Conservation (phyloP, 2,888 invertebrate genomes). For the Eubasilissa splendida region DNA sequence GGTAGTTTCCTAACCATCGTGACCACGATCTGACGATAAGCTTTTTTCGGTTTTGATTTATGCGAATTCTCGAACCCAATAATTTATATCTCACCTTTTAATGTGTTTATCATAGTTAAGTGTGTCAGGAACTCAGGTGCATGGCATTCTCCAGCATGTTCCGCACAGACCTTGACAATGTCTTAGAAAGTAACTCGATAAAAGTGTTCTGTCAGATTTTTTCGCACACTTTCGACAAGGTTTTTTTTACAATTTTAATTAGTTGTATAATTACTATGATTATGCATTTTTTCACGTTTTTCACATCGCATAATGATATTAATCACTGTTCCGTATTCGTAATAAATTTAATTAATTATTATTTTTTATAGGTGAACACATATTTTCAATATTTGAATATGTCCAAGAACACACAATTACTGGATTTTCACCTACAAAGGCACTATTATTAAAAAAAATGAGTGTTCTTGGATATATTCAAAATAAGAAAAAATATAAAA, state of each 20-base stretch:
- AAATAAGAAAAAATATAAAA: no score
- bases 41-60: neutral
- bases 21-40: neutral
- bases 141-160: constrained; percentile 22
- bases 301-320: no score
- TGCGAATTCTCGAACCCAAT: neutral
- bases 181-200: constrained; percentile 19
- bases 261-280: neutral
- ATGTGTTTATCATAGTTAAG: constrained; percentile 8
- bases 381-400: no score
- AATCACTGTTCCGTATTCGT: no score
- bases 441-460: no score
- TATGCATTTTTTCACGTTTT: no score
- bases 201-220: neutral
- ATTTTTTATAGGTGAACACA: no score
- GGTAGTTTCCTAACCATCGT: constrained; percentile 2
- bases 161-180: constrained; percentile 44
- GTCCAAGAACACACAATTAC: no score
- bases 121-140: constrained; percentile 29
- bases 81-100: constrained; percentile 17
- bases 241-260: neutral
- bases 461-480: no score
- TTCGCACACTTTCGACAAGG: constrained; percentile 2
- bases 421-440: no score
- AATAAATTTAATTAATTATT: no score